Base-by-base conservation (phyloP, 2,797 vertebrate species). In the Girardinus metallicus region DNA sequence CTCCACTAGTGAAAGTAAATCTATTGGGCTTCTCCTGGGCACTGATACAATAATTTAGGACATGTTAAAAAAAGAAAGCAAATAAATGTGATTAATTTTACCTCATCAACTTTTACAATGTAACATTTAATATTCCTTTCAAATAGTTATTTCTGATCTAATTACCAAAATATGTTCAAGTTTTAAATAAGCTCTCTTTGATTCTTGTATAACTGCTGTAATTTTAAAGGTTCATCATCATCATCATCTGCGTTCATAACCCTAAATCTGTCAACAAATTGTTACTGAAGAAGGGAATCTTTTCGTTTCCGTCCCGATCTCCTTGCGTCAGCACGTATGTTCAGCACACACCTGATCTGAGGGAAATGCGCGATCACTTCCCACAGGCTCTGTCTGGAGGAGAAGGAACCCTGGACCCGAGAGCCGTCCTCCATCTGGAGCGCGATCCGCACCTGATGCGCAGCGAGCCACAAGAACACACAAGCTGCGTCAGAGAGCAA, bases 361-460 rank as follows among this genome's bases (percentile, higher is more conserved):
- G 95, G 87, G 86, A 99, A 99, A 84, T 97, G 96, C 73, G 85
- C 87, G 81, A 99, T 95, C 79, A 99, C 91, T 74, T 98, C 97
- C 98, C 98, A 99, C 82, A 99, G 95, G 6, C 92, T 98, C 91
- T 97, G 96, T 15, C 95, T 94, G 26, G 95, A 96, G 1, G 90
- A 95, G 91, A 99, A 99, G 1, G 94, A 94, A 31, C 92, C 96
- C 84, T 99, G 98, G 64, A 98, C 89, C 85, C 99, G 95, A 75
- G 95, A 96, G 53, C 98, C 97, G 0, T 98, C 96, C 10, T 98
- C 97, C 79, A 98, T 92, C 72, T 99, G 99, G 39, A 99, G 80
- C 0, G 97, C 98, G 0, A 99, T 94, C 10, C 97, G 96, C 70
- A 99, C 96, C 98, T 99, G 89, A 77, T 66, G 62, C 34, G 62